Conservation (phyloP, 2,113 vertebrate species). For the Falco punctatus region DNA sequence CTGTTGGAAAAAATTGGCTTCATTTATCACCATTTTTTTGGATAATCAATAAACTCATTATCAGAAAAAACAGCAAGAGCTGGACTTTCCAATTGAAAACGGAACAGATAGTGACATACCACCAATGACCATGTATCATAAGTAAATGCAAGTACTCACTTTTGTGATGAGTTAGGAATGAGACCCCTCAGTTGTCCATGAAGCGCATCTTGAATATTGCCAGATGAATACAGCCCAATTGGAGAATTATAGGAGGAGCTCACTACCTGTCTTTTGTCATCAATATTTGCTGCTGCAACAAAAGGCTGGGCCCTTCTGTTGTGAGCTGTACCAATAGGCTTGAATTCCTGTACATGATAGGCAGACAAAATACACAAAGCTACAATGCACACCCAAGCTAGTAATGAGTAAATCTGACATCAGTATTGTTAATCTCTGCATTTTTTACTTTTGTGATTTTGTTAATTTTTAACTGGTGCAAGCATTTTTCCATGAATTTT, state of each 20-base stretch:
- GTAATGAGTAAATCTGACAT: slow-evolving; percentile 55
- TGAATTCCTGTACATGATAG: slow-evolving; percentile 86
- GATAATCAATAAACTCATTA: neutral
- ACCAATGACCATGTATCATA: neutral
- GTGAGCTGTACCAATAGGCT: slow-evolving; percentile 89
- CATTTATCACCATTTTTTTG: neutral
- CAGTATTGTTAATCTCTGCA: slow-evolving; percentile 60
- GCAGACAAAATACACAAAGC: slow-evolving; percentile 86
- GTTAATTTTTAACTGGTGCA: slow-evolving; percentile 19
- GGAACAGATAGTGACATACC: neutral
- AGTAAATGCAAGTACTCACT: slow-evolving; percentile 80
- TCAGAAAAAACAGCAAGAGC: slow-evolving; percentile 73
- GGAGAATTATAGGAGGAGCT: slow-evolving; percentile 97
- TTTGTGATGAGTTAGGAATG: slow-evolving; percentile 80
- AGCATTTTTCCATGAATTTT: slow-evolving; percentile 1
- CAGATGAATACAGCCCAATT: slow-evolving; percentile 96
- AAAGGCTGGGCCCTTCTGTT: slow-evolving; percentile 95
- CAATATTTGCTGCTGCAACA: slow-evolving; percentile 93
- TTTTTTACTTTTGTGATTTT: neutral
- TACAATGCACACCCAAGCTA: slow-evolving; percentile 76
- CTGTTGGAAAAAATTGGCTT: neutral
- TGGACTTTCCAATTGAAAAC: slow-evolving; percentile 68
- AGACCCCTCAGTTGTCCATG: slow-evolving; percentile 93
- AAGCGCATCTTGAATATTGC: slow-evolving; percentile 96
- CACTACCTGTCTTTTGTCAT: slow-evolving; percentile 96